Evolutionary conservation across 2,888 invertebrate genomes (phyloP).

Genomic region (Rhodophaea formosa): DNA sequence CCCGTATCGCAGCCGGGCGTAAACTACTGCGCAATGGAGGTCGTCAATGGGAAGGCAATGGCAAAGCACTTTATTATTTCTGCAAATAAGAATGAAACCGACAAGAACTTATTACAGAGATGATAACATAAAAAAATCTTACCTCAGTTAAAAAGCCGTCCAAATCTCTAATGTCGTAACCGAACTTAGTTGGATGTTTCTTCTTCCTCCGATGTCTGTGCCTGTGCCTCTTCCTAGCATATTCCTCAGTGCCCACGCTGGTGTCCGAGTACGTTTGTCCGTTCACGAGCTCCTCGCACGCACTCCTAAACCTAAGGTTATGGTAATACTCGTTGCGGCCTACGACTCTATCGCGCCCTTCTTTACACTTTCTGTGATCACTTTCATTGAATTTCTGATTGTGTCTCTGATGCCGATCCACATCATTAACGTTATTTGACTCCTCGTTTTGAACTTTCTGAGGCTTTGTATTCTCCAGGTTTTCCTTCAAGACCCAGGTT

Average conservation of each 20-base stretch:
- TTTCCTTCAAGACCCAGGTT: conserved; percentile 87
- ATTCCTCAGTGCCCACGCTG: conserved; percentile 67
- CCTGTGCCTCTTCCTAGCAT: conserved; percentile 65
- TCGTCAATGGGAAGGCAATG: too few species aligned
- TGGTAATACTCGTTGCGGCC: conserved; percentile 74
- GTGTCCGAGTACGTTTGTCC: conserved; percentile 59
- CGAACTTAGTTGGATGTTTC: conserved; percentile 77
- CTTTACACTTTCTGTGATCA: conserved; percentile 56
- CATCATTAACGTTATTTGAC: conserved; percentile 37
- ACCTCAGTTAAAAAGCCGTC: conserved; percentile 90
- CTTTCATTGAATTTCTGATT: conserved; percentile 48
- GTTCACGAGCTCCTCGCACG: conserved; percentile 67
- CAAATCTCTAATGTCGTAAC: conserved; percentile 90
- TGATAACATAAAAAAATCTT: conserved; percentile 30
- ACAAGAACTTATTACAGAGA: too few species aligned
- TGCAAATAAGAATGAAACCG: too few species aligned
- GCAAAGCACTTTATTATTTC: too few species aligned
- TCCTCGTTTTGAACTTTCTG: conserved; percentile 45
- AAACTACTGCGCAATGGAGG: too few species aligned
- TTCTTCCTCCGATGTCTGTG: conserved; percentile 74
- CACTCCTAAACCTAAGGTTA: conserved; percentile 67
- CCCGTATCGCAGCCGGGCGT: too few species aligned
- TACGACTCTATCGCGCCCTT: conserved; percentile 55
- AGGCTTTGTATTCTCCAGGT: conserved; percentile 70
- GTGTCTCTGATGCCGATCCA: conserved; percentile 41